phyloP scores from a whole-genome alignment of 2,113 vertebrate species.

The Desmodus rotundus region DNA sequence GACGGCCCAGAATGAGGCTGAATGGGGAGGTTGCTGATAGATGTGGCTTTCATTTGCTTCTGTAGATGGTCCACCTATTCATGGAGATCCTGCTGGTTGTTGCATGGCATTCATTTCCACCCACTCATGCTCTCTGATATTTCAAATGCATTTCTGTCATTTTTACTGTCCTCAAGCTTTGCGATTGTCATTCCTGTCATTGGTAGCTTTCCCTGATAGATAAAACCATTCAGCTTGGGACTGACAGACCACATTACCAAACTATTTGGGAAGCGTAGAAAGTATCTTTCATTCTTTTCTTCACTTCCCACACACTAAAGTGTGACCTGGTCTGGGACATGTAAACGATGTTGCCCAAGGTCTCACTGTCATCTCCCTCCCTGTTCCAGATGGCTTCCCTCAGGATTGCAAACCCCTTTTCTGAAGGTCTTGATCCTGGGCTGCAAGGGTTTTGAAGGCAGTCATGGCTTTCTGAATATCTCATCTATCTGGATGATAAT shows the following conservation, averaged over 20 bases:
- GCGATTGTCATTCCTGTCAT: constrained; percentile 91
- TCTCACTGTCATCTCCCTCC: neutral
- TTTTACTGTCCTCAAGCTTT: constrained; percentile 94
- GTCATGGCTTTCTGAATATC: neutral
- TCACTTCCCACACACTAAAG: constrained; percentile 48
- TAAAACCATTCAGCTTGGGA: constrained; percentile 98
- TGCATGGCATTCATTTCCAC: constrained; percentile 91
- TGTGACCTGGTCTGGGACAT: neutral
- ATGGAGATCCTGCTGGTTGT: constrained; percentile 92
- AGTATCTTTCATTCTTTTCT: constrained; percentile 97
- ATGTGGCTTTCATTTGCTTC: constrained; percentile 92
- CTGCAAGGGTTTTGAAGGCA: neutral
- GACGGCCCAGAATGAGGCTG: constrained; percentile 96
- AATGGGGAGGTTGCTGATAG: constrained; percentile 86
- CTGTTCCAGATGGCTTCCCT: neutral
- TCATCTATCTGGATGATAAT: neutral
- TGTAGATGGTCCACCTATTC: constrained; percentile 97
- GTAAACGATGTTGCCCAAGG: neutral
- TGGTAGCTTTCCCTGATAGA: constrained; percentile 98
- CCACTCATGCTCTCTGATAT: constrained; percentile 96
- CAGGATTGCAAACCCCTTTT: neutral
- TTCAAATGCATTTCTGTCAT: constrained; percentile 95
- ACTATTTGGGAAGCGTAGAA: constrained; percentile 95
- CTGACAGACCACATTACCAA: constrained; percentile 97
- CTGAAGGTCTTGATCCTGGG: neutral